Conservation (phyloP, 2,113 vertebrate species). For the Cavia porcellus region DNA sequence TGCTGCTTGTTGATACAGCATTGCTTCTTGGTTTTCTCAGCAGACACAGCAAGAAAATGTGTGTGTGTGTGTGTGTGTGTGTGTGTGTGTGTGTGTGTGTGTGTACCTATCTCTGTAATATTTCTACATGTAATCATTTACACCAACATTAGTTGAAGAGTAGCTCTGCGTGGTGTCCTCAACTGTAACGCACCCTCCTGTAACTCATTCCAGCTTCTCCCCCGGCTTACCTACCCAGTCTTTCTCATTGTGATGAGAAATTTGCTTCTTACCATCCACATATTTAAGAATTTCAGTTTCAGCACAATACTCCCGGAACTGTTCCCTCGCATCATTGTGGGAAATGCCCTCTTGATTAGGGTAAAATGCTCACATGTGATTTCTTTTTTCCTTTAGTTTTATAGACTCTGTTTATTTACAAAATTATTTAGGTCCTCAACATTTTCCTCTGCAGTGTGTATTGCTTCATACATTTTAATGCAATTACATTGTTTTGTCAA, state of each 20-base stretch:
- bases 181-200: neutral
- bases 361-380: neutral
- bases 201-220: neutral
- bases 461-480: constrained; percentile 21
- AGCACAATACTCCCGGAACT: neutral
- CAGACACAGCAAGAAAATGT: neutral
- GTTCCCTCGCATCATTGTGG: neutral
- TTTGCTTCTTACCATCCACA: neutral
- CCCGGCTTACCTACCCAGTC: neutral
- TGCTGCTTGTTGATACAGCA: neutral
- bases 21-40: neutral
- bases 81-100: neutral
- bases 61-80: no score
- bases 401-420: neutral
- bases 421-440: neutral
- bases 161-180: neutral
- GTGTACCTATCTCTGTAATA: neutral
- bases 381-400: constrained; percentile 10
- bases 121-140: neutral
- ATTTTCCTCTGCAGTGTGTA: neutral
- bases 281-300: neutral
- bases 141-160: neutral
- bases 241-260: neutral
- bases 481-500: neutral
- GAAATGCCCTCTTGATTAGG: neutral